phyloP scores from a whole-genome alignment of 2,113 vertebrate species.

The Neodontobutis hainanensis region DNA sequence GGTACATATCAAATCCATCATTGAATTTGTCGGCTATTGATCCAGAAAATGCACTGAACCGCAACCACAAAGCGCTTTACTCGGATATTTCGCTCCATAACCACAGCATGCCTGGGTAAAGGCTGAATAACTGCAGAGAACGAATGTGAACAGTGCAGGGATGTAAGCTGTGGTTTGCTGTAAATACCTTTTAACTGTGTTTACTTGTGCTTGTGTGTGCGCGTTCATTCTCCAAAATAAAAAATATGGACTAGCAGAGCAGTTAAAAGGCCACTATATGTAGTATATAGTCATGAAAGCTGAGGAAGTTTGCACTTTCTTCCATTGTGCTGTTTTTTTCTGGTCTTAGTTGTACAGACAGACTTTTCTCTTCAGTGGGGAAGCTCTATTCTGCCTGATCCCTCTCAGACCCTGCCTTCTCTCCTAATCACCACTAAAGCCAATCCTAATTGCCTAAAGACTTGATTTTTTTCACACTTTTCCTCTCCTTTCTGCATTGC shows the following conservation, averaged over 20 bases:
- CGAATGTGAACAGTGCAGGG: conserved; percentile 14
- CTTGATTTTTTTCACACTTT: conserved; percentile 15
- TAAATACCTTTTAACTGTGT: conserved; percentile 49
- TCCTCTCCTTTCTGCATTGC: conserved; percentile 5
- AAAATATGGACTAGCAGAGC: background rate
- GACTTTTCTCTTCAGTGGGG: conserved; percentile 44
- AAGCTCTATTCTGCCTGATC: conserved; percentile 58
- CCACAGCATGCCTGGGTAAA: conserved; percentile 47
- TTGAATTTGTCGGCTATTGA: conserved; percentile 59
- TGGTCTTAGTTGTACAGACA: conserved; percentile 22
- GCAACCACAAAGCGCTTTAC: conserved; percentile 28
- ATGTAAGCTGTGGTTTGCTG: conserved; percentile 37
- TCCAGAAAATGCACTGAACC: conserved; percentile 38
- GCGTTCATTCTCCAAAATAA: conserved; percentile 1
- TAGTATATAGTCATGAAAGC: conserved; percentile 14
- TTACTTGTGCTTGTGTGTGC: conserved; percentile 16
- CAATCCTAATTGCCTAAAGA: conserved; percentile 59
- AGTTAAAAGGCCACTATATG: background rate
- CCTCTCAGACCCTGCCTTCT: conserved; percentile 31
- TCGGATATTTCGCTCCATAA: background rate
- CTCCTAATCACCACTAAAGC: conserved; percentile 69
- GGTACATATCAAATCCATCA: conserved; percentile 45
- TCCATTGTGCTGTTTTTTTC: conserved; percentile 38
- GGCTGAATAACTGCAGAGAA: conserved; percentile 35
- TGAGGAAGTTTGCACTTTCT: conserved; percentile 30